Conservation (phyloP, 2,888 invertebrate genomes). For the Oxyteleia sp. region DNA sequence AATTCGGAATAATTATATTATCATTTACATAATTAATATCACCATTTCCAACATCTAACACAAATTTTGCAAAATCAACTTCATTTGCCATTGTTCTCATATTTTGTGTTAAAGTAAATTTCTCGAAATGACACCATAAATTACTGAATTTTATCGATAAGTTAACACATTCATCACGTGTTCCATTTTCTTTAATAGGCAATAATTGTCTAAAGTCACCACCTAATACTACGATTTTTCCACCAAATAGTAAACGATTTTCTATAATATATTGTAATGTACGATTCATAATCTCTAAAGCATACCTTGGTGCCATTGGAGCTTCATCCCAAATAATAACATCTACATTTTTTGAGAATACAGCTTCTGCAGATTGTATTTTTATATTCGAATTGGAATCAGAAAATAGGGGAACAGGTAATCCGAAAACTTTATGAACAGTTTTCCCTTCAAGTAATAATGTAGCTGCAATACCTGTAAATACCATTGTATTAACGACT, state of each 20-base stretch:
- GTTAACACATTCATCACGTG: constrained; percentile 1
- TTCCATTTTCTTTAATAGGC: constrained; percentile 18
- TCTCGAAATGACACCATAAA: constrained; percentile 4
- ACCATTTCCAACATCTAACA: too few species aligned
- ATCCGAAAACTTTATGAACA: constrained; percentile 82
- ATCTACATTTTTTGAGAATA: constrained; percentile 42
- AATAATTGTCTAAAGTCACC: constrained; percentile 12
- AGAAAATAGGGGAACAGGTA: too few species aligned
- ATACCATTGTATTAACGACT: neutral
- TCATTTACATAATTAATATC: constrained; percentile 3
- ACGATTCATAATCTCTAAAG: constrained; percentile 22
- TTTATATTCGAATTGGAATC: too few species aligned
- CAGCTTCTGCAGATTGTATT: too few species aligned
- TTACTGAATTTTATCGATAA: too few species aligned
- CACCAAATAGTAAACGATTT: neutral
- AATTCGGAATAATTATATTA: too few species aligned
- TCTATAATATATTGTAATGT: constrained; percentile 20
- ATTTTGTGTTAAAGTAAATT: constrained; percentile 18
- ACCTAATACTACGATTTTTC: neutral
- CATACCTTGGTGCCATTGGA: too few species aligned
- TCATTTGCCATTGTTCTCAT: constrained; percentile 10
- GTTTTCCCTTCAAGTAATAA: constrained; percentile 83
- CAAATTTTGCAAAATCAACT: too few species aligned
- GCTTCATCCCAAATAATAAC: too few species aligned
- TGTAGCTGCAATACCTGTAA: too few species aligned